Conservation (phyloP, 2,113 vertebrate genomes). For the Stercorarius parasiticus region DNA sequence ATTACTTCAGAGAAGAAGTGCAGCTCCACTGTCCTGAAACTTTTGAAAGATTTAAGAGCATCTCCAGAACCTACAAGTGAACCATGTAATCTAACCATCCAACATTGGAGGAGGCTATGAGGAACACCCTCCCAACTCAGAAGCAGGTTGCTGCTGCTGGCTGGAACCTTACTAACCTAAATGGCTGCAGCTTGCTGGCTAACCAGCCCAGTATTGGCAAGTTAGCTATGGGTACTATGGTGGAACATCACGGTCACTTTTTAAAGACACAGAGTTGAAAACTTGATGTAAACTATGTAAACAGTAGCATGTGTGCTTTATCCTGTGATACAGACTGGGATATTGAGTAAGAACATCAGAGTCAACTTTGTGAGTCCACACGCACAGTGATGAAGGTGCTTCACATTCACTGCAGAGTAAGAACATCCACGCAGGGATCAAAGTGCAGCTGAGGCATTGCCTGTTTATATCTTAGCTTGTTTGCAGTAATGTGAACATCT, state of each 20-base stretch:
- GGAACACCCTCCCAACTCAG: not conserved
- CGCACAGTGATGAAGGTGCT: not conserved
- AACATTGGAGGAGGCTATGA: not conserved
- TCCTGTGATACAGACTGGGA: not conserved
- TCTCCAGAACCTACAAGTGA: not conserved
- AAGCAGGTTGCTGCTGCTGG: not conserved
- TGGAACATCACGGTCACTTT: not conserved
- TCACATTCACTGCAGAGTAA: not conserved
- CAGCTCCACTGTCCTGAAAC: not conserved
- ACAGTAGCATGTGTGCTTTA: not conserved
- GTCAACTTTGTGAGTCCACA: not conserved
- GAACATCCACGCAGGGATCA: not conserved
- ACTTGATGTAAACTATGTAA: not conserved
- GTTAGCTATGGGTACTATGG: not conserved
- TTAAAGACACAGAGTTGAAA: not conserved
- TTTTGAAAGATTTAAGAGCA: not conserved
- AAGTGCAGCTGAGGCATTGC: not conserved
- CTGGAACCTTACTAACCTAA: not conserved
- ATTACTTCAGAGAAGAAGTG: not conserved
- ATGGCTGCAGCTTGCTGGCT: not conserved
- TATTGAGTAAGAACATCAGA: not conserved
- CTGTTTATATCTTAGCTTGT: not conserved
- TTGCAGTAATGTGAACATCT: not conserved
- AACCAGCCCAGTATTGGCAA: not conserved
- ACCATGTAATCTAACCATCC: not conserved